phyloP scores from a whole-genome alignment of 2,888 invertebrate species.

The Aricia artaxerxes region DNA sequence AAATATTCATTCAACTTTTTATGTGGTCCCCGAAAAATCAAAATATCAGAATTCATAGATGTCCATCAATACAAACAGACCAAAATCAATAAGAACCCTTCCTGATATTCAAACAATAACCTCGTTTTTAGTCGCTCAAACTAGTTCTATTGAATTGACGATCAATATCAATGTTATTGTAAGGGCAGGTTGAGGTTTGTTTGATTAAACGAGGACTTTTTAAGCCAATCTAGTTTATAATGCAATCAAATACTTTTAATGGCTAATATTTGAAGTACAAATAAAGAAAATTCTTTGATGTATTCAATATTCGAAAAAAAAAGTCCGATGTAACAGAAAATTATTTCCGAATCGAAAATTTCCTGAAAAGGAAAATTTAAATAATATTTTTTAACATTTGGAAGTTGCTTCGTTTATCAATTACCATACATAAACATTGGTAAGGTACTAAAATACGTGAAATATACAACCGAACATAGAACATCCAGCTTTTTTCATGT shows the following conservation, averaged over 20 bases:
- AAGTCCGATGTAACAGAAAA: neutral
- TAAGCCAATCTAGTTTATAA: neutral
- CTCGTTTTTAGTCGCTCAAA: conserved; percentile 58
- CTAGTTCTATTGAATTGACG: conserved; percentile 51
- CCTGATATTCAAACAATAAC: conserved; percentile 66
- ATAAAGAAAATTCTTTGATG: neutral
- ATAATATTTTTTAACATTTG: too few species aligned
- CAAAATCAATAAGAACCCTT: conserved; percentile 77
- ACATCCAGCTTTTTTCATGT: neutral
- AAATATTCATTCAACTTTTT: neutral
- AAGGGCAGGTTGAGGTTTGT: conserved; percentile 22
- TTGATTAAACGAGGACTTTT: conserved; percentile 4
- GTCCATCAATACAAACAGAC: conserved; percentile 69
- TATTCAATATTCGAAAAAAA: too few species aligned
- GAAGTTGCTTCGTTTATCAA: too few species aligned
- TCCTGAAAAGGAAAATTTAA: too few species aligned
- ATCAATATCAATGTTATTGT: conserved; percentile 31
- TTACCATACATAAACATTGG: too few species aligned
- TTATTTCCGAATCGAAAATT: neutral
- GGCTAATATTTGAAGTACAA: neutral
- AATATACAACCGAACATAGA: too few species aligned
- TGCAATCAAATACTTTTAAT: neutral
- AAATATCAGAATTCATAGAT: conserved; percentile 45
- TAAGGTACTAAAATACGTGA: too few species aligned
- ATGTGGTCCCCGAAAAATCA: neutral